Conservation (phyloP, 2,888 invertebrate genomes). For the Aspidiotus destructor region DNA sequence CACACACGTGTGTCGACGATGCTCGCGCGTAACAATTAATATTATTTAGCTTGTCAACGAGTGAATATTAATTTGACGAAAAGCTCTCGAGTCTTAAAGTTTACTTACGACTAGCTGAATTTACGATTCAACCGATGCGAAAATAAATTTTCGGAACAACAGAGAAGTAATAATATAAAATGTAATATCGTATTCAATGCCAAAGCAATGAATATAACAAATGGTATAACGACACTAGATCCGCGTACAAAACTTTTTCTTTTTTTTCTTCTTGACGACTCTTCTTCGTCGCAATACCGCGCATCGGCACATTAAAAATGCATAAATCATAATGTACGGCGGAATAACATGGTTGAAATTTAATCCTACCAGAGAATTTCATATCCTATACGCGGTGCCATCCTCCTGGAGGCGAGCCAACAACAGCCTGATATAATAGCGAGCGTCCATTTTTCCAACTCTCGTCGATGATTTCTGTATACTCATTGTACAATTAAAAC, state of each 20-base stretch:
- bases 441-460: too few species aligned
- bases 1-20: slow-evolving; percentile 14
- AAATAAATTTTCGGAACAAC: slow-evolving; percentile 11
- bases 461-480: too few species aligned
- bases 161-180: slow-evolving; percentile 2
- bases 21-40: slow-evolving; percentile 22
- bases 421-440: neutral
- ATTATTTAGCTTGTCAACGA: slow-evolving; percentile 27
- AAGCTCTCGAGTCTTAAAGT: neutral
- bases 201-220: slow-evolving; percentile 24
- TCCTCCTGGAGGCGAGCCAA: slow-evolving; percentile 22
- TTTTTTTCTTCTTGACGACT: neutral
- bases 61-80: slow-evolving; percentile 28
- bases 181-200: slow-evolving; percentile 26
- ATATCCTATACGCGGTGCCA: slow-evolving; percentile 7
- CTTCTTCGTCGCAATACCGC: neutral
- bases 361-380: slow-evolving; percentile 18
- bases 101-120: neutral
- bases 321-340: slow-evolving; percentile 25
- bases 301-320: slow-evolving; percentile 27
- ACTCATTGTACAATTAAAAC: too few species aligned
- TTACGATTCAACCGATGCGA: slow-evolving; percentile 1
- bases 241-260: slow-evolving; percentile 23
- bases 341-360: slow-evolving; percentile 24
- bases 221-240: slow-evolving; percentile 26